Base-by-base conservation (phyloP, 1,140 invertebrate genomes). In the Marisa cornuarietis region DNA sequence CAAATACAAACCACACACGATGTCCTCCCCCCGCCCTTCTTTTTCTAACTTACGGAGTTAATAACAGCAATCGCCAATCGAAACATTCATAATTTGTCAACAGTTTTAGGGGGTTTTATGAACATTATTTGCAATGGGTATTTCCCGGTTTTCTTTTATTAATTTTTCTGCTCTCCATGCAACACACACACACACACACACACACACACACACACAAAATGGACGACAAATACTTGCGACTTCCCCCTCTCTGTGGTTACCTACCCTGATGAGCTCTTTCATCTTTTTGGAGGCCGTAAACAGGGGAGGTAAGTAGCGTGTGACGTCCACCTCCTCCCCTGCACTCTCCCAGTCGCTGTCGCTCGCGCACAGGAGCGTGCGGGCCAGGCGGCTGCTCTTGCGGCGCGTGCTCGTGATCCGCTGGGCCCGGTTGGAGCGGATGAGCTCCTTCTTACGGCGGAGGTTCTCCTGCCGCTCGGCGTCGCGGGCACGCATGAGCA, bases 261-360 rank as follows among this genome's bases (percentile, higher is more conserved):
- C 85, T 82, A 93, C 93, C 91, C 93, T 93, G 76, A 93, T 93
- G 4, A 93, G 89, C 80, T 93, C 92, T 42, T 91, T 90, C 86
- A 93, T 93, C 79, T 93, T 93, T 79, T 93, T 93, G 42, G 92
- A 91, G 22, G 91, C 89, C 31, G 91, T 92, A 83, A 93, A 93
- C 69, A 91, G 91, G 0, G 93, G 93, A 6, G 93, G 93, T 4
- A 94, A 88, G 81, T 91, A 93, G 75, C 83, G 73, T 10, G 83
- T 76, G 24, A 90, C 74, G 72, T 87, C 86, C 26, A 85, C 76
- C 52, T 84, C 83, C 42, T 82, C 82, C 31, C 76, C 76, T 9
- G 84, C 79, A 61, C 20, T 77, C 61, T 84, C 78, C 75, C 81
- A 71, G 3, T 88, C 87, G 73, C 88, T 86, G 72, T 88, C 88